Percentiles rank a stretch among this genome's conserved stretches.
phyloP scores from a whole-genome alignment of 2,113 vertebrate genomes.

The Tor tambroides region DNA sequence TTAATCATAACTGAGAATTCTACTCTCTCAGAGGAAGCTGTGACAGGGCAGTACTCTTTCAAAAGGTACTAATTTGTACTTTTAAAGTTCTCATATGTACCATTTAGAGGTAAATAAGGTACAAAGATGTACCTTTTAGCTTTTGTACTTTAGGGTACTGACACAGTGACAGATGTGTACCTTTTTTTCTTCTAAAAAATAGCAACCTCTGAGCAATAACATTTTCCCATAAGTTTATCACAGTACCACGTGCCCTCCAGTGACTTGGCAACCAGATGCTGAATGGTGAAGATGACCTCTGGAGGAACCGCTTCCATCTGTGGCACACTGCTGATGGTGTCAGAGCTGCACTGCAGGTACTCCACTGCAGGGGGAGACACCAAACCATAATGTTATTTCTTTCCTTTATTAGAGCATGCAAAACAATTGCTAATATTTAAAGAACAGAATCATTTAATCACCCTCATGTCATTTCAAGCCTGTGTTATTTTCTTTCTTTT shows the following conservation, averaged over 20 bases:
- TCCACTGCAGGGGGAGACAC: background rate
- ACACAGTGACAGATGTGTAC: background rate
- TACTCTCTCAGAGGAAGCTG: no score
- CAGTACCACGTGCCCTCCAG: conserved; percentile 1
- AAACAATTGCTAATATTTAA: no score
- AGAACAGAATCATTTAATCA: background rate
- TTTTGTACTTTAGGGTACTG: no score
- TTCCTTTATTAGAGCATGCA: no score
- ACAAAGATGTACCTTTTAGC: no score
- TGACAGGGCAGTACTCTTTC: no score
- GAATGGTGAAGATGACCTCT: conserved; percentile 10
- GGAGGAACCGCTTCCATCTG: background rate
- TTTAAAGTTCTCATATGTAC: no score
- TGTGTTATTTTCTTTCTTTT: background rate
- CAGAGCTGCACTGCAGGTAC: conserved; percentile 24
- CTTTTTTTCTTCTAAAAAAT: background rate
- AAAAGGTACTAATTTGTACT: no score
- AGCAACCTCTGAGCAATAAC: background rate
- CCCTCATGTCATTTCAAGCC: background rate
- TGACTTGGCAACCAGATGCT: conserved; percentile 21
- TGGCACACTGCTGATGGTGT: background rate
- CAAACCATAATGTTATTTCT: no score
- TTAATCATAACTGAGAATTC: background rate
- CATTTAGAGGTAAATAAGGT: no score
- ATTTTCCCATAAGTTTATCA: background rate